Base-by-base conservation (phyloP, 2,797 vertebrate species). In the Leontocebus nigricollis region DNA sequence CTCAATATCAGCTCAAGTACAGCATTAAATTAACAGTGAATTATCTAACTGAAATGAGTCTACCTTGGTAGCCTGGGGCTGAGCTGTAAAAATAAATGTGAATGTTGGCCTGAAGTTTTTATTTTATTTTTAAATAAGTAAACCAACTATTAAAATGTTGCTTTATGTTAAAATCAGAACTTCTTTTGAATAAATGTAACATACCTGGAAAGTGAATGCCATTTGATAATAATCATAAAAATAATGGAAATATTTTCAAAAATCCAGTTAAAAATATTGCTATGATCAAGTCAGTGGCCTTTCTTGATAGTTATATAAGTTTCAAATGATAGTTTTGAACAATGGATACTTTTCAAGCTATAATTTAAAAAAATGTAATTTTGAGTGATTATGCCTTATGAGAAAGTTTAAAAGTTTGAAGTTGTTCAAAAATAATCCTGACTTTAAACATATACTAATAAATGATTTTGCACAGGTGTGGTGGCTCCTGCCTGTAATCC, bases 21-120 rank as follows among this genome's bases (percentile, higher is more conserved):
- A 11, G 52, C 87, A 94, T 96, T 97, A 97, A 94, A 94, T 98
- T 98, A 98, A 96, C 93, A 97, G 87, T 96, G 93, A 97, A 88
- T 96, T 97, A 96, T 1, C 0, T 97, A 96, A 90, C 97, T 94
- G 85, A 96, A 83, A 96, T 98, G 97, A 97, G 44, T 97, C 96
- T 96, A 88, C 86, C 15, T 73, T 93, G 73, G 92, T 98, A 98
- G 90, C 87, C 72, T 93, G 83, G 87, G 86, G 46, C 82, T 95
- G 86, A 97, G 77, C 55, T 95, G 79, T 19, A 93, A 98, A 96
- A 98, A 97, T 95, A 87, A 94, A 98, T 95, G 94, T 96, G 96
- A 93, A 84, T 94, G 2, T 67, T 97, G 96, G 92, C 59, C 94
- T 97, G 92, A 92, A 27, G 33, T 57, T 24, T 96, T 93, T 3